A percentile compares a stretch with the other conserved stretches of the same genome.
Evolutionary conservation across 2,888 invertebrate species (phyloP).

Genomic region (Andrena minutula): DNA sequence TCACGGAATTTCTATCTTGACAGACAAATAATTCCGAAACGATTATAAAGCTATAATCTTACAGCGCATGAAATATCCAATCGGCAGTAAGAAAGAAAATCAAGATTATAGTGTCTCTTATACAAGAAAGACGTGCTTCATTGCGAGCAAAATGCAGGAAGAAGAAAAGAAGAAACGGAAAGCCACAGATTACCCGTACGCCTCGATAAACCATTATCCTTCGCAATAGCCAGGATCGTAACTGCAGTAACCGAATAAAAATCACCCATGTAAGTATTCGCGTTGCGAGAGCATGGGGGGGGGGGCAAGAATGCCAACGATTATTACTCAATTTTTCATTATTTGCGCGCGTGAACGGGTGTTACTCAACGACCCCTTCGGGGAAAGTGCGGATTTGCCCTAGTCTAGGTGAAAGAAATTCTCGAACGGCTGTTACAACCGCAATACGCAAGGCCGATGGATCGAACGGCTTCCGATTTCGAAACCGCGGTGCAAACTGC

Average conservation of each 20-base stretch:
- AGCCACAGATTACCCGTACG: not conserved
- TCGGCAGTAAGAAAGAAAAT: no score
- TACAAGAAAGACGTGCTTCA: no score
- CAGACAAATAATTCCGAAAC: not conserved
- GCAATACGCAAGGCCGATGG: constrained; percentile 63
- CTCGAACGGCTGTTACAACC: constrained; percentile 42
- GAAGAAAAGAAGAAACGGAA: not conserved
- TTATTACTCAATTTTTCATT: constrained; percentile 52
- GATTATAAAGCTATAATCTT: not conserved
- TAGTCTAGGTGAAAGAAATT: constrained; percentile 67
- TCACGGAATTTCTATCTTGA: constrained; percentile 3
- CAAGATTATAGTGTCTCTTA: no score
- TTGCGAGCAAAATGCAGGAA: no score
- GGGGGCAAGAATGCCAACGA: constrained; percentile 34
- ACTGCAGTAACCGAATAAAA: not conserved
- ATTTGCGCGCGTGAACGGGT: constrained; percentile 20
- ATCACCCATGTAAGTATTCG: not conserved
- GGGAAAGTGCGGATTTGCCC: constrained; percentile 76
- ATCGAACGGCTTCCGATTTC: constrained; percentile 70
- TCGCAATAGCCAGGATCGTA: not conserved
- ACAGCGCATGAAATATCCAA: no score
- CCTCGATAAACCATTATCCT: not conserved
- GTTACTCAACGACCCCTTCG: constrained; percentile 65
- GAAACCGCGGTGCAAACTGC: constrained; percentile 53
- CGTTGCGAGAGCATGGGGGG: not conserved